Evolutionary conservation across 2,888 invertebrate species (phyloP).

Genomic region (Eugnorisma glareosa): DNA sequence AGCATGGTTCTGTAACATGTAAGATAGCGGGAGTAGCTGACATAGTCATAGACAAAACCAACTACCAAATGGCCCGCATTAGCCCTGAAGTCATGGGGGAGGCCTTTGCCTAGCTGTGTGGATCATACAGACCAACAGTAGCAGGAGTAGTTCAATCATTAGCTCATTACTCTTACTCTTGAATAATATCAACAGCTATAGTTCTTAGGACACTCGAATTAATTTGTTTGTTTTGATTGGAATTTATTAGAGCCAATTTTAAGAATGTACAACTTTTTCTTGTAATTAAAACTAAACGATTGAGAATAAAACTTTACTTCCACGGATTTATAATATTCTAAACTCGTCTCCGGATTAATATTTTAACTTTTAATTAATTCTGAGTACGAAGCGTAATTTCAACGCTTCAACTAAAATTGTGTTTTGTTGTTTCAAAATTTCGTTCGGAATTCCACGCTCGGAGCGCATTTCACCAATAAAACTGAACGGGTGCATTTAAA

Average conservation of each 20-base stretch:
- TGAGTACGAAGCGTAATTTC: slow-evolving; percentile 34
- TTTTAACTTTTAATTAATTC: slow-evolving; percentile 61
- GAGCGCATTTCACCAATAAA: neutral
- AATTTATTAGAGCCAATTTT: neutral
- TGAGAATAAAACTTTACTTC: slow-evolving; percentile 7
- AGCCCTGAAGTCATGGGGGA: neutral
- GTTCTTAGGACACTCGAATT: neutral
- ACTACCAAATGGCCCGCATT: neutral
- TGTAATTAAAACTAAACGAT: neutral
- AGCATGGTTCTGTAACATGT: too few relatives aligned
- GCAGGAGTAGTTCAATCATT: neutral
- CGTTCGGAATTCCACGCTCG: neutral
- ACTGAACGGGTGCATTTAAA: neutral
- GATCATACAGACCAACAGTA: neutral
- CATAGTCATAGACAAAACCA: too few relatives aligned
- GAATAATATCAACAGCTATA: neutral
- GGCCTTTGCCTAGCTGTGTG: too few relatives aligned
- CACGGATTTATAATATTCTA: slow-evolving; percentile 34
- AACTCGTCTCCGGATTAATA: slow-evolving; percentile 39
- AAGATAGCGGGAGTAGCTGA: too few relatives aligned
- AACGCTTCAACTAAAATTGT: slow-evolving; percentile 37
- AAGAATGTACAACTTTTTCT: neutral
- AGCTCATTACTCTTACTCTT: too few relatives aligned
- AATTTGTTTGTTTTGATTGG: neutral
- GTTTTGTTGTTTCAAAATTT: slow-evolving; percentile 39